These are phyloP conservation scores for Hylaeus volcanicus DNA, from an alignment of 1,140 invertebrate genomes.

Conservation along the genomic window DNA sequence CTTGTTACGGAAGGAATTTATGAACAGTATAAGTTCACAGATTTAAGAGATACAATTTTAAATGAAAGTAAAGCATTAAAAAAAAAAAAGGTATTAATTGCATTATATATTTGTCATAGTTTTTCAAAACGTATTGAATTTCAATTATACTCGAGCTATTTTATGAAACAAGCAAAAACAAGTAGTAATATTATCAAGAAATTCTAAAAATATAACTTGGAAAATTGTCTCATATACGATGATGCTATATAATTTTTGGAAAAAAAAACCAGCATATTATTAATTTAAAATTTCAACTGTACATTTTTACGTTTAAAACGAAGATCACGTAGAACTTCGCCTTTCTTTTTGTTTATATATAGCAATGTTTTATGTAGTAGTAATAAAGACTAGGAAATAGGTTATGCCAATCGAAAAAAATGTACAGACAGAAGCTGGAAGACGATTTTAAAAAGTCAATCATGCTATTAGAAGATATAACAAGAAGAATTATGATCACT, in stretches of 20 bases:
- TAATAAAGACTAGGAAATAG: background rate
- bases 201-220: slow-evolving; percentile 8
- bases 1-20: slow-evolving; percentile 32
- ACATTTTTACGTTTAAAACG: background rate
- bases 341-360: background rate
- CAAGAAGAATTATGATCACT: slow-evolving; percentile 51
- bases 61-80: slow-evolving; percentile 23
- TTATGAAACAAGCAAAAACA: slow-evolving; percentile 1
- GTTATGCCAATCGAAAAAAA: slow-evolving; percentile 25
- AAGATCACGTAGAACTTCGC: background rate
- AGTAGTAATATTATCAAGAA: background rate
- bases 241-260: slow-evolving; percentile 21
- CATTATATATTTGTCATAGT: slow-evolving; percentile 1
- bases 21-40: slow-evolving; percentile 8
- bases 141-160: background rate
- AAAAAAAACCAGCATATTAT: slow-evolving; percentile 1
- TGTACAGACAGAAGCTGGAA: slow-evolving; percentile 33
- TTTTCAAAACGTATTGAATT: slow-evolving; percentile 2
- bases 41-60: slow-evolving; percentile 24
- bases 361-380: background rate
- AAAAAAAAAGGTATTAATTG: slow-evolving; percentile 27
- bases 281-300: slow-evolving; percentile 4
- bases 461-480: slow-evolving; percentile 53
- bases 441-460: slow-evolving; percentile 11
- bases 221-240: slow-evolving; percentile 23